Base-by-base conservation (phyloP, 2,888 invertebrate genomes). In the Drosophila borealis region DNA sequence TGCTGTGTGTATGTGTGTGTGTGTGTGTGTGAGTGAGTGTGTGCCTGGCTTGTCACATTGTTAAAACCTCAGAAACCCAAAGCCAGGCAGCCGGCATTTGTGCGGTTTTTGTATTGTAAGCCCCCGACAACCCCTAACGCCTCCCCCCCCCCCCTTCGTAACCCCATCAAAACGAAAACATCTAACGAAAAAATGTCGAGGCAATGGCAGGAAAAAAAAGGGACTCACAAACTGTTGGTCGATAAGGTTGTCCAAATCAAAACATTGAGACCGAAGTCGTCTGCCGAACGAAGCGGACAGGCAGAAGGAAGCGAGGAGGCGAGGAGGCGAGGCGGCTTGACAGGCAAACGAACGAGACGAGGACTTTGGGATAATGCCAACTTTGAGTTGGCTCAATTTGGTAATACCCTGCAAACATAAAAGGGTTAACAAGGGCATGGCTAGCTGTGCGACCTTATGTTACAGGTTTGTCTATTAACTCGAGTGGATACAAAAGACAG, bases 231-330 rank as follows among this genome's bases (percentile, higher is more conserved):
- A 72, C 59, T 83, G 73, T 68, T 80, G 81, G 89, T 87, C 89
- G 81, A 81, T 81, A 81, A 81, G 84, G 87, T 89, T 77, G 81
- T 76, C 73, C 77, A 69, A 81, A 81, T 81, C 87, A 87, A 87
- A 81, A 87, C 73, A 89, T 76, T 76, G 76, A 59, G 61, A 80
- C 60, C 64, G 68, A 71, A 72, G 68, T 68, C 29, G 60, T 78
- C 64, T 63, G 59, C 54, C 50, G 48, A 29, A 29, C 29, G 29
- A 8, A 8, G 68, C 50, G 62, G 25, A 29, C 39, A 11, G 46
- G 17, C 21, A 29, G 42, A 19, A 6, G 21, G 25, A 4, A 4
- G 4, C 13, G 14, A 17, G 46, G 11, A 13, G 21, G 39, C 25
- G 14, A 11, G 8, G 11, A 14, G 0, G 3, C 0, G 17, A 10